These are phyloP conservation scores for Stenotaenia linearis DNA, from an alignment of 2,888 invertebrate species.

Conservation along the genomic window DNA sequence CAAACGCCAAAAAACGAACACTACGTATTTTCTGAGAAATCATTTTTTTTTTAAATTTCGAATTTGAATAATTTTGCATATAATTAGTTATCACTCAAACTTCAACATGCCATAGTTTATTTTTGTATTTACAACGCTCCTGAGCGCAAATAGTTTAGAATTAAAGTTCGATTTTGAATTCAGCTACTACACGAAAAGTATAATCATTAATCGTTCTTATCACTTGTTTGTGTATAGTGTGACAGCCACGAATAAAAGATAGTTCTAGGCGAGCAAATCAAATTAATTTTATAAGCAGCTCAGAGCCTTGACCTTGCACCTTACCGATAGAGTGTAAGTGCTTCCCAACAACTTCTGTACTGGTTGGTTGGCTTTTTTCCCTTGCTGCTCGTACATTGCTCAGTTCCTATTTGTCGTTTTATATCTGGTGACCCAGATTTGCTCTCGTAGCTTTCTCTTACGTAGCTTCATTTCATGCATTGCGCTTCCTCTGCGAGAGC, in stretches of 20 bases:
- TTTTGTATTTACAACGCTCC: too few species aligned
- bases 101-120: too few species aligned
- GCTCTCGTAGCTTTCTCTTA: background rate
- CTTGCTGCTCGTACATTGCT: background rate
- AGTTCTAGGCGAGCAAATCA: background rate
- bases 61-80: background rate
- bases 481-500: background rate
- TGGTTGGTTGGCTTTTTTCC: constrained; percentile 17
- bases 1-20: background rate
- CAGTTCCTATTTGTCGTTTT: constrained; percentile 20
- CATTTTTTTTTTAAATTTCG: background rate
- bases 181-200: too few species aligned
- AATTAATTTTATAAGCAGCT: background rate
- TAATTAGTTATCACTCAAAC: background rate
- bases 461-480: background rate
- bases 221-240: background rate
- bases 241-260: background rate
- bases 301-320: constrained; percentile 4
- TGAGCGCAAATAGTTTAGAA: too few species aligned
- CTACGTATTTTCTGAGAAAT: background rate
- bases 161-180: too few species aligned
- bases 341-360: constrained; percentile 4
- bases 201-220: too few species aligned
- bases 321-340: background rate
- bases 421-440: constrained; percentile 14